Evolutionary conservation across 2,113 vertebrate species (phyloP).

Genomic region (Lepisosteus osseus): DNA sequence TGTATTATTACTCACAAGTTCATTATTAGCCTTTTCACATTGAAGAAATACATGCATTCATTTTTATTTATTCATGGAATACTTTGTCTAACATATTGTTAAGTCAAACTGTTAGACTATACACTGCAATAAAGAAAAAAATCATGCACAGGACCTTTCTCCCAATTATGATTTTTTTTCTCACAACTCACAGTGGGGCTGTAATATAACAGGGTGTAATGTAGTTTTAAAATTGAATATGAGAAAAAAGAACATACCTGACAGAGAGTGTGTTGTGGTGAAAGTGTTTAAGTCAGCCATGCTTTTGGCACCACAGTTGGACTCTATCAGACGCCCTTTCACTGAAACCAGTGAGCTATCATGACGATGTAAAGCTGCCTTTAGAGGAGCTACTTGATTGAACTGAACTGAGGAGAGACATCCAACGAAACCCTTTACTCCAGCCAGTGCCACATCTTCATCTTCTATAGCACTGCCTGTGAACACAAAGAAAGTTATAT

Average conservation of each 20-base stretch:
- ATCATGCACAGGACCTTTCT: too few relatives aligned
- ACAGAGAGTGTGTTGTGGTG: conserved; percentile 73
- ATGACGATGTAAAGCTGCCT: conserved; percentile 81
- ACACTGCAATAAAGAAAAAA: too few relatives aligned
- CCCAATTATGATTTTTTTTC: too few relatives aligned
- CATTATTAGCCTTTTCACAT: too few relatives aligned
- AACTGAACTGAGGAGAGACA: conserved; percentile 92
- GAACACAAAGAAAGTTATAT: conserved; percentile 17
- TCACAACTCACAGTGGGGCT: too few relatives aligned
- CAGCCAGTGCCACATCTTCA: conserved; percentile 74
- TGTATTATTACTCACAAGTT: too few relatives aligned
- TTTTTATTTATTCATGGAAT: too few relatives aligned
- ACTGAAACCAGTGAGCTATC: conserved; percentile 73
- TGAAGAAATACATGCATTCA: too few relatives aligned
- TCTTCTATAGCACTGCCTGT: conserved; percentile 69
- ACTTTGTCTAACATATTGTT: too few relatives aligned
- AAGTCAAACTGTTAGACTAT: too few relatives aligned
- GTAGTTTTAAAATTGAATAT: too few relatives aligned
- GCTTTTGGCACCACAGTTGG: conserved; percentile 67
- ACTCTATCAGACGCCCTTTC: conserved; percentile 74
- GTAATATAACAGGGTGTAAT: too few relatives aligned
- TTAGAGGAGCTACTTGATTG: conserved; percentile 85
- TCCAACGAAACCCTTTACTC: conserved; percentile 78
- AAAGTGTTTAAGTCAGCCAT: conserved; percentile 66
- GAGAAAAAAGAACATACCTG: conserved; percentile 61